phyloP scores from a whole-genome alignment of 2,113 vertebrate species.

The Grammomys dolichurus region DNA sequence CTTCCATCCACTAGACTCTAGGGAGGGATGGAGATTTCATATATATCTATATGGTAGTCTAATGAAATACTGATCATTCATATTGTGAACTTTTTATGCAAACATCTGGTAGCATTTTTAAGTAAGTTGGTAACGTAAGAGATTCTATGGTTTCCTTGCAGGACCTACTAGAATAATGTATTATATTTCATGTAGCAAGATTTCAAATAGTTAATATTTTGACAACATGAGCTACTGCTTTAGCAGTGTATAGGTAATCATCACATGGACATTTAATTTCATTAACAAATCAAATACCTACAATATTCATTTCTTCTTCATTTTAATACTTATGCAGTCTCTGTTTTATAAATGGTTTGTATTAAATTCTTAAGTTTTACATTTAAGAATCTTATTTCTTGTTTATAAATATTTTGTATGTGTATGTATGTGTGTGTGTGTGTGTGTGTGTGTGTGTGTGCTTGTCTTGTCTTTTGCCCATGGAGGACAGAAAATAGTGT shows the following conservation, averaged over 20 bases:
- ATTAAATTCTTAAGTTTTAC: neutral
- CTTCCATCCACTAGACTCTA: neutral
- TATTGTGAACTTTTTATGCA: neutral
- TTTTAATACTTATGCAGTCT: neutral
- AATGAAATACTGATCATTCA: neutral
- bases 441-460: too few species aligned
- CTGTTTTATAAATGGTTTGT: neutral
- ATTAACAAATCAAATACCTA: neutral
- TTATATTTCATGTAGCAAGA: neutral
- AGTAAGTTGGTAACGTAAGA: neutral
- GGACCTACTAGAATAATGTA: neutral
- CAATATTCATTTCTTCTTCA: neutral
- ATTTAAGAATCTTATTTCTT: neutral
- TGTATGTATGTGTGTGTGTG: too few species aligned
- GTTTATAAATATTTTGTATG: neutral
- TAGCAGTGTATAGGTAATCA: neutral
- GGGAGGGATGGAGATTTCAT: rapidly evolving
- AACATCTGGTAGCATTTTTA: neutral
- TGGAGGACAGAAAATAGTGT: neutral
- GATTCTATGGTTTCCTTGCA: neutral
- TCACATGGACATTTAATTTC: neutral
- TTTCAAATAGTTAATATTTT: neutral
- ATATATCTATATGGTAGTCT: neutral
- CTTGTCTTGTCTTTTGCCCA: neutral
- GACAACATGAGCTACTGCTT: neutral